A percentile compares a stretch with the other conserved stretches of the same genome.
These are phyloP conservation scores for Andrena flavipes DNA, from an alignment of 2,888 invertebrate genomes.

Conservation along the genomic window DNA sequence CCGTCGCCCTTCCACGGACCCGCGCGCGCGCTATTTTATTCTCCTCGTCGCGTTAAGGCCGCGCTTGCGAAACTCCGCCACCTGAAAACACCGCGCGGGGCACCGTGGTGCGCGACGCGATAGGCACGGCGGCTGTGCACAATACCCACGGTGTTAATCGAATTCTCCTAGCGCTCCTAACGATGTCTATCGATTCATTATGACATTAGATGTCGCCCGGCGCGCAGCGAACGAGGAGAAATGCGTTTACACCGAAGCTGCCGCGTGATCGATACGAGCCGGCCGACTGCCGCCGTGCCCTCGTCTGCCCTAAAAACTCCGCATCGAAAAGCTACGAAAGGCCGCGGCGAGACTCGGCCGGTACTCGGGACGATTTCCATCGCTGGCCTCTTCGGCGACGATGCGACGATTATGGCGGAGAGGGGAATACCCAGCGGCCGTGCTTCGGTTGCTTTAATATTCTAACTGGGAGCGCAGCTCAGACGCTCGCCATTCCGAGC, in stretches of 20 bases:
- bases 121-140: slow-evolving; percentile 12
- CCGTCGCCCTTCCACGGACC: background rate
- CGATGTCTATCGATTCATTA: slow-evolving; percentile 70
- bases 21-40: slow-evolving; percentile 5
- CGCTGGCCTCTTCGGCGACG: slow-evolving; percentile 30
- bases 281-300: slow-evolving; percentile 34
- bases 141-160: slow-evolving; percentile 62
- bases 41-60: background rate
- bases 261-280: slow-evolving; percentile 67
- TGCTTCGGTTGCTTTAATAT: background rate
- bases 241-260: slow-evolving; percentile 66
- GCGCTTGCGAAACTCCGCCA: too few species aligned
- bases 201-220: slow-evolving; percentile 68
- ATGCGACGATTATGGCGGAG: background rate
- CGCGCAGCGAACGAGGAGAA: slow-evolving; percentile 59
- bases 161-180: slow-evolving; percentile 63
- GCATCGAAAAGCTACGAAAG: slow-evolving; percentile 16
- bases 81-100: background rate
- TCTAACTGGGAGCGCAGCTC: background rate
- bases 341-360: too few species aligned
- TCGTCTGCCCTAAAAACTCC: slow-evolving; percentile 48
- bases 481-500: background rate
- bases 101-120: background rate
- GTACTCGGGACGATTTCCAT: slow-evolving; percentile 31
- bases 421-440: background rate